phyloP scores from a whole-genome alignment of 2,888 invertebrate genomes.

The Phaonia tiefii region DNA sequence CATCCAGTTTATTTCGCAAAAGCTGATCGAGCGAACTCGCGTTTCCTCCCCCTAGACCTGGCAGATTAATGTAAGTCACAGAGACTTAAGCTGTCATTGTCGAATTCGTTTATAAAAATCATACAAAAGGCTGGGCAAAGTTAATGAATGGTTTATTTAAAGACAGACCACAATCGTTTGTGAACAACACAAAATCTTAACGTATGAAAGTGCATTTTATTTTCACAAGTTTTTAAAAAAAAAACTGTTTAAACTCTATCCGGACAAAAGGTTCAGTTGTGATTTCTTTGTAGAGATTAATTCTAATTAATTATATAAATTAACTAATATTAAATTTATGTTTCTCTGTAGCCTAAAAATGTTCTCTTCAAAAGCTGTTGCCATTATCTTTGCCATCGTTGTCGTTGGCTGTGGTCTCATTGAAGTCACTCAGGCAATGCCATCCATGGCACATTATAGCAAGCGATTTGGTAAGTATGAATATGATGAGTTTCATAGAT shows the following conservation, averaged over 20 bases:
- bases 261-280: background rate
- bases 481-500: slow-evolving; percentile 74
- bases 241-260: background rate
- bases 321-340: background rate
- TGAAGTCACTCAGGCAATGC: slow-evolving; percentile 71
- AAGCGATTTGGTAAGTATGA: slow-evolving; percentile 79
- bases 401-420: slow-evolving; percentile 68
- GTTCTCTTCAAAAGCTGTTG: slow-evolving; percentile 69
- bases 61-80: slow-evolving; percentile 7
- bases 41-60: slow-evolving; percentile 24
- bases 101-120: slow-evolving; percentile 25
- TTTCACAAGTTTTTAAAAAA: background rate
- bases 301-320: background rate
- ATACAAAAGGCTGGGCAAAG: slow-evolving; percentile 53
- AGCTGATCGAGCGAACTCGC: background rate
- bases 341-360: slow-evolving; percentile 64
- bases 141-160: slow-evolving; percentile 46
- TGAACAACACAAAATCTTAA: background rate
- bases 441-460: slow-evolving; percentile 77
- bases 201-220: background rate
- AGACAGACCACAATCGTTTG: slow-evolving; percentile 20
- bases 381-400: slow-evolving; percentile 70
- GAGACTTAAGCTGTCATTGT: background rate
- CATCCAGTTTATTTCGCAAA: slow-evolving; percentile 22
- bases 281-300: background rate